Conservation (phyloP, 1,140 invertebrate species). For the Acyrthosiphon pisum region DNA sequence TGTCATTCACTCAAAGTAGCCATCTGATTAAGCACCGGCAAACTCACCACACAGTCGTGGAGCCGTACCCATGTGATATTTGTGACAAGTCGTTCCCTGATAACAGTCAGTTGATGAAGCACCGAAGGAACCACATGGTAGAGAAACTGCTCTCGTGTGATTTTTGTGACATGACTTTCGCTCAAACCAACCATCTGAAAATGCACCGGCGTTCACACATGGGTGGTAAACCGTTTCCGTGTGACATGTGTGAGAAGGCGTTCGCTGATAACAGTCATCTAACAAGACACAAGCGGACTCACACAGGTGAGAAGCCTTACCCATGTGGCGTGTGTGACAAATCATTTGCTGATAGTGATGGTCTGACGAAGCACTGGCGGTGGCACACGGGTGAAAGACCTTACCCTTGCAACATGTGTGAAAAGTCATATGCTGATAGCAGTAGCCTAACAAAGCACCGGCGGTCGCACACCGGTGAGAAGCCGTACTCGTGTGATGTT, state of each 20-base stretch:
- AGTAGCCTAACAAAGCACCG: constrained; percentile 52
- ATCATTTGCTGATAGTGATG: background rate
- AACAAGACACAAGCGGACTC: background rate
- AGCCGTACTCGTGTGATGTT: constrained; percentile 61
- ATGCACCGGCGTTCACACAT: constrained; percentile 1
- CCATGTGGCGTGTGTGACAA: constrained; percentile 28
- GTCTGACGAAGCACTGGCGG: constrained; percentile 54
- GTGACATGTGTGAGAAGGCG: background rate
- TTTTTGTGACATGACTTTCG: constrained; percentile 78
- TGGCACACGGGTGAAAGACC: constrained; percentile 59
- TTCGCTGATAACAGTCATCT: background rate
- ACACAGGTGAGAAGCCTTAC: background rate
- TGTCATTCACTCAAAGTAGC: constrained; percentile 60
- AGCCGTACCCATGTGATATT: background rate
- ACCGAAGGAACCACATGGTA: constrained; percentile 74
- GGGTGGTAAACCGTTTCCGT: constrained; percentile 62
- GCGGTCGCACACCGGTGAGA: background rate
- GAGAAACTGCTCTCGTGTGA: constrained; percentile 79
- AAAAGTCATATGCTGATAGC: constrained; percentile 46
- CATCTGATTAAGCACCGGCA: constrained; percentile 41
- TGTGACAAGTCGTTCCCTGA: background rate
- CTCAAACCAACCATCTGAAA: constrained; percentile 62
- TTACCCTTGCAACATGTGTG: constrained; percentile 58
- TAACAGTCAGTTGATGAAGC: constrained; percentile 39
- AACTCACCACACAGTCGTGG: constrained; percentile 43